These are phyloP conservation scores for Cerastoderma edule DNA, from an alignment of 2,888 invertebrate genomes.

Conservation along the genomic window DNA sequence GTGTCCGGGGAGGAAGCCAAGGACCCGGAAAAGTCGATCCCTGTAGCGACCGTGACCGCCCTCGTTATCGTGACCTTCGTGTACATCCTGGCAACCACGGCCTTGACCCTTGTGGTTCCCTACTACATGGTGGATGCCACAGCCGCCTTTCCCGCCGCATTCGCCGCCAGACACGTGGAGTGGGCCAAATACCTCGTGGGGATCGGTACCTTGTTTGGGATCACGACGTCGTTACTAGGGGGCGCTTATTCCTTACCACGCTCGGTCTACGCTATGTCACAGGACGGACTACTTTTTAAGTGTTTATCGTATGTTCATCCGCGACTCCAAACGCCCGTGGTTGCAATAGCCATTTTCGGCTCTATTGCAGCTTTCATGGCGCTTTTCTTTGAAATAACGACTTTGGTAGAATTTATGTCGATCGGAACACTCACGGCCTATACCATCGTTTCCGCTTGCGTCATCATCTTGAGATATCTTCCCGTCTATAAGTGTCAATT, in stretches of 20 bases:
- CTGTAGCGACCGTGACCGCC: slow-evolving; percentile 80
- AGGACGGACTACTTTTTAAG: slow-evolving; percentile 93
- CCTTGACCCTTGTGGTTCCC: slow-evolving; percentile 80
- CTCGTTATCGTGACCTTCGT: slow-evolving; percentile 77
- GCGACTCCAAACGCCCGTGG: slow-evolving; percentile 88
- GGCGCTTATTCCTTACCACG: slow-evolving; percentile 93
- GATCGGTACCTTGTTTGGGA: slow-evolving; percentile 80
- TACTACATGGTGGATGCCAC: slow-evolving; percentile 73
- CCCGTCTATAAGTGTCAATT: slow-evolving; percentile 81
- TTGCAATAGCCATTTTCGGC: slow-evolving; percentile 80
- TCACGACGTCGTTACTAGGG: slow-evolving; percentile 86
- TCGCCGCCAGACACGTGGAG: slow-evolving; percentile 72
- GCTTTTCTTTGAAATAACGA: slow-evolving; percentile 93
- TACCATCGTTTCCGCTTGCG: slow-evolving; percentile 95
- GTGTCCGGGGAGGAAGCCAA: slow-evolving; percentile 84
- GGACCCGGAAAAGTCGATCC: slow-evolving; percentile 82
- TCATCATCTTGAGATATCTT: slow-evolving; percentile 93
- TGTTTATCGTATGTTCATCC: slow-evolving; percentile 88
- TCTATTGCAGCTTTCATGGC: slow-evolving; percentile 87
- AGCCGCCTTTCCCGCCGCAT: slow-evolving; percentile 81
- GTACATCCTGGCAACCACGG: slow-evolving; percentile 78
- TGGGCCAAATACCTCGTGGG: slow-evolving; percentile 82
- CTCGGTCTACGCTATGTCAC: slow-evolving; percentile 95
- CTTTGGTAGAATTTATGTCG: slow-evolving; percentile 97
- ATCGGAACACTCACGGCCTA: slow-evolving; percentile 97